These are phyloP conservation scores for Dendrolimus punctatus DNA, from an alignment of 1,140 invertebrate genomes.

Conservation along the genomic window DNA sequence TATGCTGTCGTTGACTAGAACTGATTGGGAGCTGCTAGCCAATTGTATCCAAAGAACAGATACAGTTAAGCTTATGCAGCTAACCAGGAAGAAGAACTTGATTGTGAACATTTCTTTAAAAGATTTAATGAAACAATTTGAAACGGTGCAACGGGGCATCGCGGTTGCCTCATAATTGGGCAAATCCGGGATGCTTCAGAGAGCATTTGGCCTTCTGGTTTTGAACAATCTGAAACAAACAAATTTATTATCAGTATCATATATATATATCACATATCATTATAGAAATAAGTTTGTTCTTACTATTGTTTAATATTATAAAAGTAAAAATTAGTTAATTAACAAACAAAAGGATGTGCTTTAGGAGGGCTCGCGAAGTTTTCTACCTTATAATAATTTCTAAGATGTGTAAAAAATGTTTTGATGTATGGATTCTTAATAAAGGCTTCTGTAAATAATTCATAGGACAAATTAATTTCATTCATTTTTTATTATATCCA, in stretches of 20 bases:
- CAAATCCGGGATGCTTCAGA: neutral
- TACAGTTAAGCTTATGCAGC: conserved; percentile 29
- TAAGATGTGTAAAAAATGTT: no score
- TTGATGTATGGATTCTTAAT: no score
- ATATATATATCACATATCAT: no score
- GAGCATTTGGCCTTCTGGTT: conserved; percentile 5
- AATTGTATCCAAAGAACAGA: conserved; percentile 30
- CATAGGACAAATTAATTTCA: no score
- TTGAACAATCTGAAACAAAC: neutral
- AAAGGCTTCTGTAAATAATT: no score
- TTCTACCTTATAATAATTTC: no score
- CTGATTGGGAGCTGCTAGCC: conserved; percentile 4
- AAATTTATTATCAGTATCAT: no score
- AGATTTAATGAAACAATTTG: conserved; percentile 13
- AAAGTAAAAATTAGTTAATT: no score
- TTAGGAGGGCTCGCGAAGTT: no score
- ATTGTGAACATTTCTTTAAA: conserved; percentile 25
- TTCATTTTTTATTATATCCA: no score
- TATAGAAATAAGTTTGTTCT: neutral
- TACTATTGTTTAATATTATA: neutral
- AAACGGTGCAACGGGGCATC: conserved; percentile 21
- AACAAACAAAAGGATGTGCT: no score
- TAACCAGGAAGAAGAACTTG: conserved; percentile 28
- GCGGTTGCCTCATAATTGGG: conserved; percentile 26
- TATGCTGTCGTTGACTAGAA: conserved; percentile 18